Conservation (phyloP, 2,113 vertebrate genomes). For the Phalacrocorax brasilianus region DNA sequence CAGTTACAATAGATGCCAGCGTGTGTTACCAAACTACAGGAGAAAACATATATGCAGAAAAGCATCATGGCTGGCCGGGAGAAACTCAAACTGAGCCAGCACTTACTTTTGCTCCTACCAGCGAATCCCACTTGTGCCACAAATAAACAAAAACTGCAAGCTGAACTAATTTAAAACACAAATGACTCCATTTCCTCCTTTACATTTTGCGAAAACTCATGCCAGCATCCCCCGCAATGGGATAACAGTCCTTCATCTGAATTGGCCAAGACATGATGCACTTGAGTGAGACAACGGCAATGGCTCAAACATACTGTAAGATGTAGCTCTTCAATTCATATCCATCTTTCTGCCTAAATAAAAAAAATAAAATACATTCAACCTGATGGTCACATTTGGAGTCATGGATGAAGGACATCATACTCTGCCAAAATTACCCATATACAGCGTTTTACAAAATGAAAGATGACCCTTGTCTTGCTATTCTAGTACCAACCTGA, state of each 20-base stretch:
- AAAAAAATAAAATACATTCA: fast-evolving
- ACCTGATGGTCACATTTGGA: background rate
- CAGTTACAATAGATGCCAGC: background rate
- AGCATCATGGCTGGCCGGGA: background rate
- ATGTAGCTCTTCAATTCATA: background rate
- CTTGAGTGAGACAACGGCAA: background rate
- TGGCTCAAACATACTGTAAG: background rate
- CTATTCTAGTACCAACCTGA: background rate
- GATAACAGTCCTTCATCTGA: background rate
- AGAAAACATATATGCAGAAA: fast-evolving
- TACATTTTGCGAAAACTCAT: background rate
- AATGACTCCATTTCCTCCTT: conserved; percentile 13
- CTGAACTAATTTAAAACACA: conserved; percentile 7
- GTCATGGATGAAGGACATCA: background rate
- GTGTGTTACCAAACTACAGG: background rate
- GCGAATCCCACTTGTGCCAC: conserved; percentile 15
- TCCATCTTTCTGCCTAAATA: background rate
- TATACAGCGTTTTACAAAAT: fast-evolving
- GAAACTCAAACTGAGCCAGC: background rate
- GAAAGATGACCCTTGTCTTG: fast-evolving
- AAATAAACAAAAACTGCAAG: background rate
- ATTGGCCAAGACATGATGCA: background rate
- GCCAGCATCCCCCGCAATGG: background rate
- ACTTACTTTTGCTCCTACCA: background rate
- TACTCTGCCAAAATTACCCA: fast-evolving